These are phyloP conservation scores for Megaptera novaeangliae DNA, from an alignment of 2,113 vertebrate genomes.

Conservation along the genomic window DNA sequence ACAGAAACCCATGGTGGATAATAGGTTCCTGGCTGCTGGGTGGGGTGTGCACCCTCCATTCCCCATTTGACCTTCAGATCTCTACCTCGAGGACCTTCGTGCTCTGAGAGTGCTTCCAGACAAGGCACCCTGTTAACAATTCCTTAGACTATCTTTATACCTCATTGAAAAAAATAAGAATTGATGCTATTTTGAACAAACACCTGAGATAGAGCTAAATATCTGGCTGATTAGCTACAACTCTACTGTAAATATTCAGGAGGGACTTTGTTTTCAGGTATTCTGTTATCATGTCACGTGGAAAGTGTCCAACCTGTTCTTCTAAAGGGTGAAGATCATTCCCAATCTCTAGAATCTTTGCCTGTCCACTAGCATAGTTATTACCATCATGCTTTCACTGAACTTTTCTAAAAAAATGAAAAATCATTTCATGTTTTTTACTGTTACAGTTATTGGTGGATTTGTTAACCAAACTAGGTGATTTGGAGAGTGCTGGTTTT, in stretches of 20 bases:
- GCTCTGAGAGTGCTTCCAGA: background rate
- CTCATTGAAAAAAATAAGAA: background rate
- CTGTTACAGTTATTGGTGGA: background rate
- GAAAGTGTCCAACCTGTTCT: background rate
- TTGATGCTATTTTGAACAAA: background rate
- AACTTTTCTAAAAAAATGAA: background rate
- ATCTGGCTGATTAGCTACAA: background rate
- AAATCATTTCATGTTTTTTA: background rate
- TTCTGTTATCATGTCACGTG: background rate
- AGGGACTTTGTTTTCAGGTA: background rate
- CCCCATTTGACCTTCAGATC: background rate
- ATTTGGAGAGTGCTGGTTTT: background rate
- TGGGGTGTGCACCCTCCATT: background rate
- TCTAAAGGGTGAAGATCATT: background rate
- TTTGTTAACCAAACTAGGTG: background rate
- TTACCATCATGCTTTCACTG: background rate
- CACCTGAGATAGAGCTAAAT: background rate
- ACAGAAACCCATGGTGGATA: too few relatives aligned
- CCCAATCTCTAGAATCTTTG: background rate
- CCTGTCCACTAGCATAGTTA: background rate
- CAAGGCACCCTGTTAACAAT: background rate
- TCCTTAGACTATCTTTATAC: background rate
- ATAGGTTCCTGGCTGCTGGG: too few relatives aligned
- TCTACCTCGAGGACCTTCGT: background rate
- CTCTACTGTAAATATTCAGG: background rate